Conservation (phyloP, 2,888 invertebrate species). For the Bellardia bayeri region DNA sequence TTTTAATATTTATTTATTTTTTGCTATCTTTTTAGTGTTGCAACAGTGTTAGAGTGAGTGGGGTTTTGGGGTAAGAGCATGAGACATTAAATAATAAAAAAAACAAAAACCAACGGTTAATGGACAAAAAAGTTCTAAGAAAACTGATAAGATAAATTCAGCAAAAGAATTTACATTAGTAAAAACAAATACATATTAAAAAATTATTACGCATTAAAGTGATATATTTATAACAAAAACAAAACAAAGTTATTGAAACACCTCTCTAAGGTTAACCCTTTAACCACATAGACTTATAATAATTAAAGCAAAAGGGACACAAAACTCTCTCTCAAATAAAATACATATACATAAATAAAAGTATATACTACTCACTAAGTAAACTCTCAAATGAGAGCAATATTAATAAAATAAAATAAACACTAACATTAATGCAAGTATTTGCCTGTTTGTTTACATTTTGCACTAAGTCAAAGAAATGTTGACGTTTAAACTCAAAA, state of each 20-base stretch:
- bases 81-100: constrained; percentile 1
- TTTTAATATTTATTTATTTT: not conserved
- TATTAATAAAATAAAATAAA: not conserved
- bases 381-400: not conserved
- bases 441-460: constrained; percentile 52
- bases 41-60: constrained; percentile 42
- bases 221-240: constrained; percentile 5
- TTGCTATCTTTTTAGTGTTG: constrained; percentile 49
- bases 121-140: constrained; percentile 17
- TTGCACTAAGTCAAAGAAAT: not conserved
- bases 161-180: not conserved
- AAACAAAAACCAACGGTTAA: not conserved
- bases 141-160: constrained; percentile 11
- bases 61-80: constrained; percentile 25
- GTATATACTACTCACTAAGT: not conserved
- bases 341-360: too few relatives aligned
- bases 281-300: not conserved
- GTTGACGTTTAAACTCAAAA: constrained; percentile 37
- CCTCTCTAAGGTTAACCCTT: constrained; percentile 18
- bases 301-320: not conserved
- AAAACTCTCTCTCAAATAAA: not conserved
- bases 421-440: not conserved
- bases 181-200: not conserved
- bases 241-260: constrained; percentile 40
- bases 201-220: constrained; percentile 42